phyloP scores from a whole-genome alignment of 2,888 invertebrate genomes.

The Dryobota labecula region DNA sequence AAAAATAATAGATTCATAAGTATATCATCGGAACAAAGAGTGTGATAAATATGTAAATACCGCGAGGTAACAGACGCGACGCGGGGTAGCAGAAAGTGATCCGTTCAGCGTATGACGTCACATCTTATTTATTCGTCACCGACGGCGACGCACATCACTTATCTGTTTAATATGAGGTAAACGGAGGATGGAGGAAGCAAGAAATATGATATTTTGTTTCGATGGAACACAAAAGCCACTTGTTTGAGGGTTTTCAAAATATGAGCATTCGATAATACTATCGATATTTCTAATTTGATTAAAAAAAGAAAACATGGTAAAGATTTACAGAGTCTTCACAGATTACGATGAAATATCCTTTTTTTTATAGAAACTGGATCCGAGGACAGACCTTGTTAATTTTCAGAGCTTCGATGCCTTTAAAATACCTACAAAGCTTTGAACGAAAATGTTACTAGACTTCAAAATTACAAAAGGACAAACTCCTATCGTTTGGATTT shows the following conservation, averaged over 20 bases:
- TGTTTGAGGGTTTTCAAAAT: not conserved
- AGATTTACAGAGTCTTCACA: not conserved
- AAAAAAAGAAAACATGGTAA: not conserved
- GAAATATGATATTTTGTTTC: not conserved
- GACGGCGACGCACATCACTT: constrained; percentile 30
- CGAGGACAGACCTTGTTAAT: not conserved
- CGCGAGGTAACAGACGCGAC: constrained; percentile 51
- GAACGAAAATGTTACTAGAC: not conserved
- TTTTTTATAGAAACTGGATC: not conserved
- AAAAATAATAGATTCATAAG: not conserved
- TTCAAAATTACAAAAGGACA: constrained; percentile 12
- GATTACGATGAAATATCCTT: not conserved
- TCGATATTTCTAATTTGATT: too few species aligned
- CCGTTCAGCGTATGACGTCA: constrained; percentile 26
- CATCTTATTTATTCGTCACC: constrained; percentile 16
- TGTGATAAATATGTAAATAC: constrained; percentile 37
- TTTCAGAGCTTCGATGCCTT: not conserved
- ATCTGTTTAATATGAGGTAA: not conserved
- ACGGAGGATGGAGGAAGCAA: not conserved
- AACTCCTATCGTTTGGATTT: not conserved
- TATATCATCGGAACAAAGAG: not conserved
- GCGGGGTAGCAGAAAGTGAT: constrained; percentile 43
- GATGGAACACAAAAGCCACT: not conserved
- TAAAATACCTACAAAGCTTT: not conserved
- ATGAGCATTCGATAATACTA: not conserved